Evolutionary conservation across 2,797 vertebrate species (phyloP).

Genomic region (Neosalanx taihuensis): DNA sequence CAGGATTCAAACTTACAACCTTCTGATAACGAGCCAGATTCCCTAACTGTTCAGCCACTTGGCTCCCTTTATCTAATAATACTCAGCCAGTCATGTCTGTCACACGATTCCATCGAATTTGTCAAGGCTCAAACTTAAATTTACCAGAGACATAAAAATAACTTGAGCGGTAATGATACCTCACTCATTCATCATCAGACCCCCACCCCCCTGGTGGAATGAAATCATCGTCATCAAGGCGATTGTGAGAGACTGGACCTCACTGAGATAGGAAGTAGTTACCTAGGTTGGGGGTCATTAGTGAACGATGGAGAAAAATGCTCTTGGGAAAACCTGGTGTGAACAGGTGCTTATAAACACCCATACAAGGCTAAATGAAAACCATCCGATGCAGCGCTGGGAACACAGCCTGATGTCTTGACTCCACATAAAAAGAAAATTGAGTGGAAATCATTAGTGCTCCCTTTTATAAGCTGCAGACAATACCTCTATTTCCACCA

Average conservation of each 20-base stretch:
- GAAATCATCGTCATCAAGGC: constrained; percentile 29
- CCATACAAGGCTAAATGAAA: constrained; percentile 29
- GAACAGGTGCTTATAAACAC: constrained; percentile 38
- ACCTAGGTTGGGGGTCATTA: constrained; percentile 36
- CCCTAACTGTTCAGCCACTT: no score
- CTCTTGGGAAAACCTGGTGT: constrained; percentile 15
- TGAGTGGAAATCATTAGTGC: constrained; percentile 33
- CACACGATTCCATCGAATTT: background rate
- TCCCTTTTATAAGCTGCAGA: constrained; percentile 25
- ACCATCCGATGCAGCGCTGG: constrained; percentile 20
- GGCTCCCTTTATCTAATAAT: background rate
- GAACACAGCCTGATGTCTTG: constrained; percentile 12
- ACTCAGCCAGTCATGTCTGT: background rate
- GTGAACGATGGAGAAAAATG: constrained; percentile 30
- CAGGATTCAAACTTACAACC: no score
- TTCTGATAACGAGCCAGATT: no score
- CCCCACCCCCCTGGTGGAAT: background rate
- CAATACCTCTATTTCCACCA: background rate
- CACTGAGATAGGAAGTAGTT: constrained; percentile 36
- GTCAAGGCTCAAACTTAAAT: background rate
- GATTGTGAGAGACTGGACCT: constrained; percentile 26
- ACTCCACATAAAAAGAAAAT: constrained; percentile 19
- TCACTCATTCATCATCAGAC: background rate
- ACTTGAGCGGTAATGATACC: background rate
- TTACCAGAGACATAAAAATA: background rate